Percentiles rank a stretch among this genome's conserved stretches.
phyloP scores from a whole-genome alignment of 2,113 vertebrate genomes.

The Platichthys flesus region DNA sequence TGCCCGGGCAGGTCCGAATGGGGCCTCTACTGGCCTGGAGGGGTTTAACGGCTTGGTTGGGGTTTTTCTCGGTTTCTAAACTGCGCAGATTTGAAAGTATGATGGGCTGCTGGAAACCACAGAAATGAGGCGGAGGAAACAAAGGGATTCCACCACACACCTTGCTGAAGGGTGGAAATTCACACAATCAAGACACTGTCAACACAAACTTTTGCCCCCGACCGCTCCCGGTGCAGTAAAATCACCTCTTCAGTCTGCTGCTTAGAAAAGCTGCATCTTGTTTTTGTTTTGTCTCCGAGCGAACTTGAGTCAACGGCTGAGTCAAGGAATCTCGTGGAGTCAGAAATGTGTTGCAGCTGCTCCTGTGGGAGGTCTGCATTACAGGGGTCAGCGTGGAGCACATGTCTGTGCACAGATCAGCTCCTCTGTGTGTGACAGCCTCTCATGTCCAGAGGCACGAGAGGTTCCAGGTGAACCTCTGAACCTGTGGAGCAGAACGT shows the following conservation, averaged over 20 bases:
- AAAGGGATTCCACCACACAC: constrained; percentile 74
- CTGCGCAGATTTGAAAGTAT: constrained; percentile 69
- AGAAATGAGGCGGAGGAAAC: constrained; percentile 67
- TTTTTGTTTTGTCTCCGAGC: constrained; percentile 19
- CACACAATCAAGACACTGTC: constrained; percentile 51
- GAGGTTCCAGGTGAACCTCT: constrained; percentile 70
- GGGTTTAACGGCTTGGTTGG: constrained; percentile 56
- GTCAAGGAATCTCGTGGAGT: constrained; percentile 7
- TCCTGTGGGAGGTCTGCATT: constrained; percentile 44
- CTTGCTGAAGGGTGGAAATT: constrained; percentile 50
- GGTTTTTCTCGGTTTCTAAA: constrained; percentile 64
- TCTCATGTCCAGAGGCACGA: constrained; percentile 62
- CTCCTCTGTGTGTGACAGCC: constrained; percentile 45
- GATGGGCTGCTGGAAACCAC: constrained; percentile 70
- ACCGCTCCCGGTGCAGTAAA: constrained; percentile 30
- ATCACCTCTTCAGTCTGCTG: background rate
- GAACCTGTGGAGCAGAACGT: constrained; percentile 71
- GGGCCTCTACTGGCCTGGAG: constrained; percentile 75
- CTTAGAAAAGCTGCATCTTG: background rate
- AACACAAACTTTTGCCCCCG: constrained; percentile 42
- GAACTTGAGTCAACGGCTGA: background rate
- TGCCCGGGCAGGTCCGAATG: constrained; percentile 74
- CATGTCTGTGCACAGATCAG: constrained; percentile 47
- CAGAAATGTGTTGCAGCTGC: constrained; percentile 36
- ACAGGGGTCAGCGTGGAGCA: constrained; percentile 42